Base-by-base conservation (phyloP, 92 coral and sea anemone genomes). In the Scolanthus callimorphus region DNA sequence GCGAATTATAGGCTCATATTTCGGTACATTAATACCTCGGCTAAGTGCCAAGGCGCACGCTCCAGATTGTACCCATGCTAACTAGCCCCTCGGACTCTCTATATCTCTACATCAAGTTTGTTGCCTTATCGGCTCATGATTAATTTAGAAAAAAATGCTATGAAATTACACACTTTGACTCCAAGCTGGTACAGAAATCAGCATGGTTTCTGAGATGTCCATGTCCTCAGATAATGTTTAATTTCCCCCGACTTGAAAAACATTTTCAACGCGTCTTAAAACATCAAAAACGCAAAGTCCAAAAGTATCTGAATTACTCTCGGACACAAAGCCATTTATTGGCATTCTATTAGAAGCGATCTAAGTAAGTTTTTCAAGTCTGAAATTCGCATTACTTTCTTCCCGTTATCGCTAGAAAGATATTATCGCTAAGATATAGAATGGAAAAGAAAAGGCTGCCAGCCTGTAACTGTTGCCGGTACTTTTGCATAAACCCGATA, bases 1-100 rank as follows among this genome's bases (percentile, higher is more conserved):
- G 17, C 55, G 55, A 52, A 67, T 67, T 55, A 67, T 25, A 55
- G 62, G 39, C 63, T 67, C 74, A 29, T 22, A 55, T 67, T 67
- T 52, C 74, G 21, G 11, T 27, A 12, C 51, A 59, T 27, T 55
- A 43, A 31, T 30, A 46, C 11, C 52, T 4, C 52, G 52, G 12
- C 23, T 46, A 9, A 46, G 4, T 34, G 43, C n/a, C n/a, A n/a
- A n/a, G n/a, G n/a, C n/a, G n/a, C n/a, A n/a, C n/a, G n/a, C n/a
- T n/a, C n/a, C n/a, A n/a, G n/a, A n/a, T n/a, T n/a, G n/a, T n/a
- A n/a, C n/a, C n/a, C 6, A 34, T 15, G 41, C 41, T 34, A 34
- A 34, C 6, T 15, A 34, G 41, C 6, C 15, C 41, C 15, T 46
- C 23, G 52, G 52, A 9, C 17, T 4, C 4, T 20, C 4, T 20